Percentiles rank a stretch among this genome's conserved stretches.
Evolutionary conservation across 2,888 invertebrate genomes (phyloP).

Genomic region (Agrotis segetum): DNA sequence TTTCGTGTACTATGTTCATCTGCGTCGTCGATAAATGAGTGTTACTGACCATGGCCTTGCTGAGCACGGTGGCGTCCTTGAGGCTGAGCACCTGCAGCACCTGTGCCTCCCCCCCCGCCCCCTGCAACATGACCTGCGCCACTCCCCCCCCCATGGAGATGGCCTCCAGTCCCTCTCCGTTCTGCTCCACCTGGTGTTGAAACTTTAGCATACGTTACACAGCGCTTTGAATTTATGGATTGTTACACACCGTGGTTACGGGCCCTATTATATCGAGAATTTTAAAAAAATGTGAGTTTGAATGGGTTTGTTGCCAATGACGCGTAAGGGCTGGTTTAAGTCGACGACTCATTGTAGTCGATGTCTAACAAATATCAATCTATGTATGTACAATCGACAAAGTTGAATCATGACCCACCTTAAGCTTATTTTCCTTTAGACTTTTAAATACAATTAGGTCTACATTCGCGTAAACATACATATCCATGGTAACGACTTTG

Average conservation of each 20-base stretch:
- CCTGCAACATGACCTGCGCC: constrained; percentile 95
- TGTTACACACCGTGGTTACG: background rate
- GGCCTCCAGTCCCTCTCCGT: constrained; percentile 94
- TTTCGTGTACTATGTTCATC: background rate
- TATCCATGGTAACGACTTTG: too few relatives aligned
- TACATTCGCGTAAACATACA: too few relatives aligned
- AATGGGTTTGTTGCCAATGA: background rate
- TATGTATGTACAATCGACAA: too few relatives aligned
- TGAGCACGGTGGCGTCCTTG: constrained; percentile 95
- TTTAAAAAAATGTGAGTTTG: background rate
- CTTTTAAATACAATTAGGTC: too few relatives aligned
- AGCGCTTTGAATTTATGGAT: constrained; percentile 21
- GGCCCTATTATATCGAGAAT: background rate
- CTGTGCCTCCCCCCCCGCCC: constrained; percentile 92
- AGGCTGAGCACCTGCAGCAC: constrained; percentile 96
- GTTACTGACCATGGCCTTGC: constrained; percentile 93
- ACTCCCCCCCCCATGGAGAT: constrained; percentile 95
- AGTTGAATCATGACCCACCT: too few relatives aligned
- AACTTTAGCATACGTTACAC: constrained; percentile 37
- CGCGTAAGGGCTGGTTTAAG: background rate
- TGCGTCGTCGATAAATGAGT: background rate
- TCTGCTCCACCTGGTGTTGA: constrained; percentile 93
- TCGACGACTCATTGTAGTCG: background rate
- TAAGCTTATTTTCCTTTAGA: too few relatives aligned
- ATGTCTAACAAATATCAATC: background rate